Conservation (phyloP, 2,888 invertebrate species). For the Eledone cirrhosa region DNA sequence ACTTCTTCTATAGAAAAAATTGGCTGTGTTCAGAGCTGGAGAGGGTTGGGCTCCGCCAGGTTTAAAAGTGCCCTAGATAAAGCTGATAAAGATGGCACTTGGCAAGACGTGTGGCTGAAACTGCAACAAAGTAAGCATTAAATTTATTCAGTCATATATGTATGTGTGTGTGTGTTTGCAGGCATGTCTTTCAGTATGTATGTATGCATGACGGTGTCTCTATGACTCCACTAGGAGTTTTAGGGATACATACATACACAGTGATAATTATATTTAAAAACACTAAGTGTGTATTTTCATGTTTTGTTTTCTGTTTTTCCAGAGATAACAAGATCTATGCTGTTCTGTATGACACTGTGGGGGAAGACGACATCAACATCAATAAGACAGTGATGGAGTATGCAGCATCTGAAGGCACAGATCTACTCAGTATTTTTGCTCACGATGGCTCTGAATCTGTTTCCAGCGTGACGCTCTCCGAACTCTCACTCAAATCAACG, state of each 20-base stretch:
- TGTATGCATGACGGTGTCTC: no score
- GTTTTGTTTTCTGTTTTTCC: slow-evolving; percentile 31
- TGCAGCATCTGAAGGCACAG: neutral
- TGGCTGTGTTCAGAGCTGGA: no score
- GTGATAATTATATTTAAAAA: no score
- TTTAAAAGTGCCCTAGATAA: no score
- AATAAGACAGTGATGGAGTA: slow-evolving; percentile 44
- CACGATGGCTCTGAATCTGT: slow-evolving; percentile 5
- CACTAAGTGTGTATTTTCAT: neutral
- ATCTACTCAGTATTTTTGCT: slow-evolving; percentile 18
- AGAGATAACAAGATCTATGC: slow-evolving; percentile 48
- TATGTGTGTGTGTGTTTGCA: no score
- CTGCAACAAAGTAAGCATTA: slow-evolving; percentile 43
- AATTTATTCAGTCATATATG: neutral
- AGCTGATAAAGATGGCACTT: slow-evolving; percentile 45
- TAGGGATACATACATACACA: no score
- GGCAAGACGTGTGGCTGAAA: slow-evolving; percentile 52
- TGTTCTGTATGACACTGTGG: slow-evolving; percentile 50
- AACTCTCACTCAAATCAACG: slow-evolving; percentile 26
- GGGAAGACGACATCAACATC: slow-evolving; percentile 50
- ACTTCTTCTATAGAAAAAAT: no score
- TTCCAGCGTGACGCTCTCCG: slow-evolving; percentile 30
- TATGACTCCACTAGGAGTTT: no score
- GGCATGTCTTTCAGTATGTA: no score
- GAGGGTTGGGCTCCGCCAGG: no score